These are phyloP conservation scores for Notoglanidium macrostoma DNA, from an alignment of 2,797 vertebrate genomes.

Conservation along the genomic window DNA sequence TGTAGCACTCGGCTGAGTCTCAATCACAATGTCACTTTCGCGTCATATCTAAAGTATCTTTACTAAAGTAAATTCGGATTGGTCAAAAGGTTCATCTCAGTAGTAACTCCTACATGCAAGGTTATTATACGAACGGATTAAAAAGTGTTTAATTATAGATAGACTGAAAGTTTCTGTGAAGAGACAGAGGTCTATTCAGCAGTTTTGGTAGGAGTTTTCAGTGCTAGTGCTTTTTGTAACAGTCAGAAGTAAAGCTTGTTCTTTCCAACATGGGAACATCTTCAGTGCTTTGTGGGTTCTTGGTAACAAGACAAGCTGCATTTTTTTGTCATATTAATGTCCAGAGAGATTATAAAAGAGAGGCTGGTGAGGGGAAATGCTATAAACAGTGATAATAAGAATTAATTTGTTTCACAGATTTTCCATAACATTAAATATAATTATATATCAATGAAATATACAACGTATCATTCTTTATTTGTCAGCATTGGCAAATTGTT, in stretches of 20 bases:
- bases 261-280: not conserved
- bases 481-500: not conserved
- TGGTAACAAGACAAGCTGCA: not conserved
- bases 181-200: not conserved
- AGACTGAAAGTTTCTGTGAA: not conserved
- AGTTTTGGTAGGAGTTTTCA: not conserved
- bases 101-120: not conserved
- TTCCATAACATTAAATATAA: conserved; percentile 12
- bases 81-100: not conserved
- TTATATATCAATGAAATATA: not conserved
- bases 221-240: not conserved
- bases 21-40: conserved; percentile 11
- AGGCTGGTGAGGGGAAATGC: not conserved
- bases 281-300: not conserved
- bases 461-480: conserved; percentile 2
- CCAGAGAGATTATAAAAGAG: not conserved
- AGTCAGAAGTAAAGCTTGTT: not conserved
- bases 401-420: not conserved
- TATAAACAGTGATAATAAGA: not conserved
- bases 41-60: not conserved
- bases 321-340: conserved; percentile 1
- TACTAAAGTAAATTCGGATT: not conserved
- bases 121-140: not conserved
- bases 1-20: conserved; percentile 13
- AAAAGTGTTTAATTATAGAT: not conserved